phyloP scores from a whole-genome alignment of 2,888 invertebrate species.

The Lasioglossum oenotherae region DNA sequence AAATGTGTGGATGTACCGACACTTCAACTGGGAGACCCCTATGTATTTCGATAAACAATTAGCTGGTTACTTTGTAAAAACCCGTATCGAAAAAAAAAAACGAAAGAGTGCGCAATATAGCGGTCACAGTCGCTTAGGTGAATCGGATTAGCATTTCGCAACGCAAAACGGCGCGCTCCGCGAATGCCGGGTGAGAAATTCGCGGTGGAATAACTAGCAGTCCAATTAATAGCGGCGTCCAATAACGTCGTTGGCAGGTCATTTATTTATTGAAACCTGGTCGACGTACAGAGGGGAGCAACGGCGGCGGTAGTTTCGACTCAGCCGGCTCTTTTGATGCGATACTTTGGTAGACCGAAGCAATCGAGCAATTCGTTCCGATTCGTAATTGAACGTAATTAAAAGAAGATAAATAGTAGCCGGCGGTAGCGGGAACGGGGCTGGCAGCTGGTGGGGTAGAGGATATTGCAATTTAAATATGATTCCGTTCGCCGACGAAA shows the following conservation, averaged over 20 bases:
- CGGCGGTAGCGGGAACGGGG: not conserved
- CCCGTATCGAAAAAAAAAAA: no score
- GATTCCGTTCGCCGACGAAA: conserved; percentile 15
- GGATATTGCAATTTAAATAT: conserved; percentile 14
- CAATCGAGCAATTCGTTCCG: conserved; percentile 11
- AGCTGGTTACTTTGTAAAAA: not conserved
- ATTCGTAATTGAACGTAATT: conserved; percentile 36
- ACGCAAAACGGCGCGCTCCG: not conserved
- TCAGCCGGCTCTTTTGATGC: conserved; percentile 2
- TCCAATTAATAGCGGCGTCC: conserved; percentile 28
- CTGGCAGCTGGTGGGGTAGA: not conserved
- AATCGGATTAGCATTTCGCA: not conserved
- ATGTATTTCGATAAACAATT: not conserved
- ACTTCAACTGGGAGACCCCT: no score
- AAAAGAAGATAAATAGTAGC: conserved; percentile 31
- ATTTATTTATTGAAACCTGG: conserved; percentile 26
- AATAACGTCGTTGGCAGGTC: conserved; percentile 16
- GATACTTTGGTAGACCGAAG: not conserved
- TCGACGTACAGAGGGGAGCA: not conserved
- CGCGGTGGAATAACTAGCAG: not conserved
- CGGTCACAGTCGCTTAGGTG: not conserved
- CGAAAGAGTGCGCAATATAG: not conserved
- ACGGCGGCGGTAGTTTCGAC: not conserved
- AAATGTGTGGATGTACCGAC: no score
- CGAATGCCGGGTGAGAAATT: not conserved